Evolutionary conservation across 2,888 invertebrate species (phyloP).

Genomic region (Rosalia funebris): DNA sequence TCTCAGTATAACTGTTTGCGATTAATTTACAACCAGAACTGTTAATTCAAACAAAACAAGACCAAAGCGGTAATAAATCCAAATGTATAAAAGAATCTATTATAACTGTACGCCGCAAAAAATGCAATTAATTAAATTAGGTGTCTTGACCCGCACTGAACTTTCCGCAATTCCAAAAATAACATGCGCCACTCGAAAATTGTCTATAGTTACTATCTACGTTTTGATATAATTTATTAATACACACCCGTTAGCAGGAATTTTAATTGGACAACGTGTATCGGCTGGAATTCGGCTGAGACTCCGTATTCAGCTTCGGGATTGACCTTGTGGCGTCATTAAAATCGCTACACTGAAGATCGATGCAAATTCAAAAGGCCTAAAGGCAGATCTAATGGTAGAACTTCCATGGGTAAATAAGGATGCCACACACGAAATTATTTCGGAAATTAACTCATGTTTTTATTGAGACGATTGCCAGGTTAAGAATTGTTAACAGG

Average conservation of each 20-base stretch:
- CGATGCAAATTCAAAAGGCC: too few species aligned
- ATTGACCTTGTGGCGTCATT: conserved; percentile 30
- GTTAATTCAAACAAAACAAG: too few species aligned
- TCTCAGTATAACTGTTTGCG: too few species aligned
- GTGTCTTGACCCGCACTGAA: conserved; percentile 11
- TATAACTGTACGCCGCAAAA: background rate
- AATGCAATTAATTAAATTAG: background rate
- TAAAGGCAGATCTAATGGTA: too few species aligned
- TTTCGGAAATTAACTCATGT: too few species aligned
- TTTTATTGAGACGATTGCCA: too few species aligned
- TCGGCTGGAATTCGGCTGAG: conserved; percentile 4
- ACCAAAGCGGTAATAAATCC: too few species aligned
- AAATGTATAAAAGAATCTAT: too few species aligned
- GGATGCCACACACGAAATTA: too few species aligned
- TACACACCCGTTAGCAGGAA: conserved; percentile 12
- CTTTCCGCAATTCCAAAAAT: conserved; percentile 8
- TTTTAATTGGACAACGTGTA: conserved; percentile 31
- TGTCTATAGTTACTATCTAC: background rate
- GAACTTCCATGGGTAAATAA: too few species aligned
- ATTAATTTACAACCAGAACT: too few species aligned
- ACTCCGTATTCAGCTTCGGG: conserved; percentile 10
- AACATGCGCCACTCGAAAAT: background rate
- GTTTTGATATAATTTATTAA: conserved; percentile 24
- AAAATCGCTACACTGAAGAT: conserved; percentile 9
- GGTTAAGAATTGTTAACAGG: too few species aligned